These are phyloP conservation scores for Parotocinclus haroldoi DNA, from an alignment of 2,797 vertebrate species.

Conservation along the genomic window DNA sequence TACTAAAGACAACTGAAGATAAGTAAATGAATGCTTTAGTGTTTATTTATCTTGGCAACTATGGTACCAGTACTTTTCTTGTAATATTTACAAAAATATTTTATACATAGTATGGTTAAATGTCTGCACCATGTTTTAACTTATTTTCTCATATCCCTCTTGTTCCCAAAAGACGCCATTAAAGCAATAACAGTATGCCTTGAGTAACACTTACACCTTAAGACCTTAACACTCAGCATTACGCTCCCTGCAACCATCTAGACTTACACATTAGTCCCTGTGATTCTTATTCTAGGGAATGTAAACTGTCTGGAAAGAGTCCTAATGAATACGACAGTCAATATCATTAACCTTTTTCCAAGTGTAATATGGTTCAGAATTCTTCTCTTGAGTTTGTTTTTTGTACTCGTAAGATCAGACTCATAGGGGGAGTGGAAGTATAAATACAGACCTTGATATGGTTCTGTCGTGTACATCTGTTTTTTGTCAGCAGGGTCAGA, in stretches of 20 bases:
- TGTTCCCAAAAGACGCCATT: too few relatives aligned
- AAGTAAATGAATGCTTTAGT: too few relatives aligned
- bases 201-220: constrained; percentile 38
- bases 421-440: constrained; percentile 1
- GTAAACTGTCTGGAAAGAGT: neutral
- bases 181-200: too few relatives aligned
- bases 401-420: neutral
- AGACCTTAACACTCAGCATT: too few relatives aligned
- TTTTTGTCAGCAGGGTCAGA: constrained; percentile 39
- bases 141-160: too few relatives aligned
- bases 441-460: constrained; percentile 38
- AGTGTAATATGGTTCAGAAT: constrained; percentile 10
- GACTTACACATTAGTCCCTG: constrained; percentile 50
- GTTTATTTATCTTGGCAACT: too few relatives aligned
- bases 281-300: constrained; percentile 41
- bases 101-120: too few relatives aligned
- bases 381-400: constrained; percentile 10
- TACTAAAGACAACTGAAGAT: too few relatives aligned
- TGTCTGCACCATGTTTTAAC: too few relatives aligned
- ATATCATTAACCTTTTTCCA: constrained; percentile 8
- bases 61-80: too few relatives aligned
- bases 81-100: too few relatives aligned
- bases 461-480: constrained; percentile 49
- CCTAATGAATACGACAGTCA: constrained; percentile 10
- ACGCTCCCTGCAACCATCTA: constrained; percentile 41